These are phyloP conservation scores for Pseudochaenichthys georgianus DNA, from an alignment of 2,797 vertebrate genomes.

Conservation along the genomic window DNA sequence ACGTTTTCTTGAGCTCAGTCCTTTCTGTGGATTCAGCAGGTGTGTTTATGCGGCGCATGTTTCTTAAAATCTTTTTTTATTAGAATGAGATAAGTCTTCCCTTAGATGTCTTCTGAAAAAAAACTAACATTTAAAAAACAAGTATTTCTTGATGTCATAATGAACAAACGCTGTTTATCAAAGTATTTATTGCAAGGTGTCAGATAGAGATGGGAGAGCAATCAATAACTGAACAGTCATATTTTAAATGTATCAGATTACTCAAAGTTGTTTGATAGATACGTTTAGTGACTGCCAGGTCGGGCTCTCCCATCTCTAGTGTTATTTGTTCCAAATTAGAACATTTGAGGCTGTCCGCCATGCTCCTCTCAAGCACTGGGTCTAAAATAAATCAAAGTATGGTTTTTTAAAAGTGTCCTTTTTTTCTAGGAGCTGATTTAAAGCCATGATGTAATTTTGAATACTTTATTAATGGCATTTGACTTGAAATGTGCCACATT, in stretches of 20 bases:
- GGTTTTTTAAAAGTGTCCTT: constrained; percentile 87
- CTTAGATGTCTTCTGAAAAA: constrained; percentile 62
- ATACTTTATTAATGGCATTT: constrained; percentile 83
- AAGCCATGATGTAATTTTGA: constrained; percentile 84
- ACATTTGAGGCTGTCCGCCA: constrained; percentile 56
- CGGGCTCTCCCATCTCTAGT: constrained; percentile 56
- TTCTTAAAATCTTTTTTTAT: constrained; percentile 52
- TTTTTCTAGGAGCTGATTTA: constrained; percentile 87
- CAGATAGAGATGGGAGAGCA: constrained; percentile 60
- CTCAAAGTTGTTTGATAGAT: constrained; percentile 18
- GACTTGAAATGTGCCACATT: constrained; percentile 86
- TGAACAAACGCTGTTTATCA: constrained; percentile 66
- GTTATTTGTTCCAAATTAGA: constrained; percentile 78
- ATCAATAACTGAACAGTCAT: constrained; percentile 24
- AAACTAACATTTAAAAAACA: constrained; percentile 46
- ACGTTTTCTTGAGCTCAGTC: constrained; percentile 3
- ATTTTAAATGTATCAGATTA: constrained; percentile 19
- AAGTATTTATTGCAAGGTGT: constrained; percentile 76
- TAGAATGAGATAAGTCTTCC: constrained; percentile 74
- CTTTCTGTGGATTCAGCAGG: constrained; percentile 66
- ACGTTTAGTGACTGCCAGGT: constrained; percentile 34
- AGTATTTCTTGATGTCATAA: constrained; percentile 77
- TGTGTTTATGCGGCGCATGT: constrained; percentile 70
- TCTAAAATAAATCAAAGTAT: constrained; percentile 73
- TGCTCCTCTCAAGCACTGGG: constrained; percentile 54